These are phyloP conservation scores for Lepus oiostolus DNA, from an alignment of 2,797 vertebrate species.

Conservation along the genomic window DNA sequence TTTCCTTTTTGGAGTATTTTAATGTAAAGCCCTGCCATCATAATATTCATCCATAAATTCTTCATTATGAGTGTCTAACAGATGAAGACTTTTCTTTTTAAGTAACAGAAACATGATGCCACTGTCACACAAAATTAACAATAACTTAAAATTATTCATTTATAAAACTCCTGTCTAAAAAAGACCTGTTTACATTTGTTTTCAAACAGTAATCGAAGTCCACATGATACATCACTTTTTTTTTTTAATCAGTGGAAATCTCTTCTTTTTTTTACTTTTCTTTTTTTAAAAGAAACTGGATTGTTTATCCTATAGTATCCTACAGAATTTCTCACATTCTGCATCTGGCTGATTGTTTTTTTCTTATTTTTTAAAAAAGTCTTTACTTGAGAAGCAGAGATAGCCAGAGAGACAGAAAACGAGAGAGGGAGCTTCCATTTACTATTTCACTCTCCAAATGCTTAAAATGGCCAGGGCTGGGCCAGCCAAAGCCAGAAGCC, in stretches of 20 bases:
- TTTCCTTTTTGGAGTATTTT: neutral
- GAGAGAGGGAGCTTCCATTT: too few species aligned
- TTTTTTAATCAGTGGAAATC: slow-evolving; percentile 18
- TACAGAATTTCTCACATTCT: neutral
- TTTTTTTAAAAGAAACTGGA: neutral
- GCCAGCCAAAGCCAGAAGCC: too few species aligned
- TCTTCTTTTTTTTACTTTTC: neutral
- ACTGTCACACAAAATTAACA: slow-evolving; percentile 5
- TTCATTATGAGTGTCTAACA: neutral
- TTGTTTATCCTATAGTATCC: neutral
- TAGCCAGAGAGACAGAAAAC: too few species aligned
- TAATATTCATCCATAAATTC: neutral
- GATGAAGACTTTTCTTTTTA: slow-evolving; percentile 1
- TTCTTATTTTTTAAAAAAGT: neutral
- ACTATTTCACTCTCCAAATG: too few species aligned
- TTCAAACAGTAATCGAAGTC: neutral
- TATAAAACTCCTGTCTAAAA: neutral
- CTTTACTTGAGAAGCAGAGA: too few species aligned
- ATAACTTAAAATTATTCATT: slow-evolving; percentile 22
- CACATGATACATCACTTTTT: neutral
- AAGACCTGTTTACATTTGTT: neutral
- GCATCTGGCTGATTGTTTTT: neutral
- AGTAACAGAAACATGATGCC: neutral
- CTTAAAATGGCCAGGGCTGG: too few species aligned
- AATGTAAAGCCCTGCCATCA: neutral